Base-by-base conservation (phyloP, 2,888 invertebrate genomes). In the Mylabris sibirica region DNA sequence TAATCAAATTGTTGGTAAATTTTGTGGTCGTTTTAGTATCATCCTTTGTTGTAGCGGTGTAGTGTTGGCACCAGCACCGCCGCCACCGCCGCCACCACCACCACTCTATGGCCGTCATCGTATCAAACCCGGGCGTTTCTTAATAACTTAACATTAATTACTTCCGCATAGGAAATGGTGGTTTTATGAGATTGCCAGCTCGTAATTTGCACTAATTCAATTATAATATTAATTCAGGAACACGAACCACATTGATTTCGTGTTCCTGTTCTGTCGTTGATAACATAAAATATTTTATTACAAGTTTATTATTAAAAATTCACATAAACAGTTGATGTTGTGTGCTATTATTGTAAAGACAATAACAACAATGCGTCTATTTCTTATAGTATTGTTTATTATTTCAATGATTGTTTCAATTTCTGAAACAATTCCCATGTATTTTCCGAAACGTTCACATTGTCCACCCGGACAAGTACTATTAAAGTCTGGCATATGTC, bases 171-270 rank as follows among this genome's bases (percentile, higher is more conserved):
- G 70, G 70, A 70, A 70, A 70, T 59, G 41, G 70, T 60, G 70
- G 70, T 67, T 70, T 70, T 65, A 70, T 57, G 67, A 67, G 67
- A 67, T 70, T 67, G 65, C 41, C 63, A 57, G 63, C 38, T 63
- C 64, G 64, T 69, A 69, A 69, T 66, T 69, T 66, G 64, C 61
- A 61, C 66, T 70, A 67, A 70, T 72, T 72, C 65, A 65, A 66
- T 67, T 69, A 66, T 71, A 63, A 69, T 68, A 72, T 73, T 70
- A 69, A 74, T 74, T 74, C 72, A 74, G 72, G 72, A 72, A 74
- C 74, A 74, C 74, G 72, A 74, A 74, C 71, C 72, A 64, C 74
- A 74, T 68, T 71, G 73, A 69, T 71, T 71, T 71, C 64, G 66
- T 61, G 73, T 71, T 73, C 71, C 73, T 73, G 73, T 69, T 67